Evolutionary conservation across 2,113 vertebrate genomes (phyloP), one percentile per base, ranked within the genome.

Genomic region (Aphelocoma coerulescens): DNA sequence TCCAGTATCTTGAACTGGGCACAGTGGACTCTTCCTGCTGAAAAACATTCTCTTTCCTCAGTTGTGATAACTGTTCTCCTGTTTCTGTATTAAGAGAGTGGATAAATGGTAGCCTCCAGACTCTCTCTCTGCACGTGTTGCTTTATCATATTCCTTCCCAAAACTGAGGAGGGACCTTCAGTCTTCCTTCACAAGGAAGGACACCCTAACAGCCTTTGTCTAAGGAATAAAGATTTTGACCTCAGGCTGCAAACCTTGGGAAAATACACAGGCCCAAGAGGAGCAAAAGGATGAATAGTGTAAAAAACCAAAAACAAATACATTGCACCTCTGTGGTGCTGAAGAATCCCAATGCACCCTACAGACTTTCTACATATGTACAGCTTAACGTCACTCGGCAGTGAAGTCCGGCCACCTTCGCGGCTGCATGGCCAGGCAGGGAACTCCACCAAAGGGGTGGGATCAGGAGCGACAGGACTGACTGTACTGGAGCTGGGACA

Each of bases 311-410:
- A 22, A 21, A 30, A 11, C 16, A 23, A 32, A 15, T 10, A 30
- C 0, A 0, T 76, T 61, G 67, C 85, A 85, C 44, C 37, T 2
- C 52, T 79, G 21, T 51, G 51, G 58, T 57, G 44, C 75, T 73
- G 68, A 94, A 93, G 79, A 93, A 92, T 85, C 71, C 80, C 48
- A 95, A 23, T 21, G 54, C 85, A 94, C 77, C 83, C 88, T 87
- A 88, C 86, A 95, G 69, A 80, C 89, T 93, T 89, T 96, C 92
- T 96, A 92, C 93, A 79, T 94, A 95, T 93, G 79, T 95, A 96
- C 90, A 97, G 76, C 66, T 77, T 68, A 17, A 33, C 16, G 4
- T 79, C 49, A 77, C 79, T 67, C 7, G 0, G 54, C 68, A 67
- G 83, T 22, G n/a, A 94, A 92, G 73, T 21, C 35, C 2, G 9